phyloP scores from a whole-genome alignment of 2,888 invertebrate genomes.

The Ophioninae sp. region DNA sequence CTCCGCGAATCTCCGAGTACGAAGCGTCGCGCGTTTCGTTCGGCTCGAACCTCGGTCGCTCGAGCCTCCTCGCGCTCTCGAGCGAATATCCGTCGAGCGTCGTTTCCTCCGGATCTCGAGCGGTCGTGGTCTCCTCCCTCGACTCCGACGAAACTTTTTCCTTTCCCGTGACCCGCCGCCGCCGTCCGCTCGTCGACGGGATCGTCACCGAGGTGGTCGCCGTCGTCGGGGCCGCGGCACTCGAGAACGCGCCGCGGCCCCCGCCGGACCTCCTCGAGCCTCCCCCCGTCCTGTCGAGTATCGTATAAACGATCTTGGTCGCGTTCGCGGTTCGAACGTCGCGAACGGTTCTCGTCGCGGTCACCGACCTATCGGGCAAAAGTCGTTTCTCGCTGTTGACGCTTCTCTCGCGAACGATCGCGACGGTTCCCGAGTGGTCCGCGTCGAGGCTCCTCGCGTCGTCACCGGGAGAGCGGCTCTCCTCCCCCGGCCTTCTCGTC shows the following conservation, averaged over 20 bases:
- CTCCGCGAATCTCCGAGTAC: constrained; percentile 49
- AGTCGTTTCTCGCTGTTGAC: constrained; percentile 35
- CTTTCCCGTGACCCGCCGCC: too few species aligned
- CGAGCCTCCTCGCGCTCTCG: not conserved
- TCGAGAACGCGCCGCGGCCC: not conserved
- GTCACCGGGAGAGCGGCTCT: constrained; percentile 27
- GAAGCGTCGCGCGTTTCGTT: constrained; percentile 58
- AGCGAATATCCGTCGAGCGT: not conserved
- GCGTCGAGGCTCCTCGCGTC: constrained; percentile 38
- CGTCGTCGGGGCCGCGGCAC: too few species aligned
- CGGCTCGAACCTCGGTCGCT: constrained; percentile 45
- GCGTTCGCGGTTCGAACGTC: not conserved
- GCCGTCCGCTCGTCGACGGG: too few species aligned
- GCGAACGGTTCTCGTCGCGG: constrained; percentile 15
- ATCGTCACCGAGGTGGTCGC: too few species aligned
- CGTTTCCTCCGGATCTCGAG: not conserved
- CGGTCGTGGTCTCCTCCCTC: not conserved
- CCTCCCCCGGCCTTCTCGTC: constrained; percentile 54
- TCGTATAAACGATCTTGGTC: constrained; percentile 64
- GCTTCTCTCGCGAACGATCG: constrained; percentile 66
- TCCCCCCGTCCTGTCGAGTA: constrained; percentile 69
- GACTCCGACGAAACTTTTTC: not conserved
- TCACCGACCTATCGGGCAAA: not conserved
- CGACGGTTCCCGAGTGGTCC: constrained; percentile 62
- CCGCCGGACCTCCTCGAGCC: constrained; percentile 64